phyloP scores from a whole-genome alignment of 1,140 invertebrate genomes.

The Bombus cullumanus region DNA sequence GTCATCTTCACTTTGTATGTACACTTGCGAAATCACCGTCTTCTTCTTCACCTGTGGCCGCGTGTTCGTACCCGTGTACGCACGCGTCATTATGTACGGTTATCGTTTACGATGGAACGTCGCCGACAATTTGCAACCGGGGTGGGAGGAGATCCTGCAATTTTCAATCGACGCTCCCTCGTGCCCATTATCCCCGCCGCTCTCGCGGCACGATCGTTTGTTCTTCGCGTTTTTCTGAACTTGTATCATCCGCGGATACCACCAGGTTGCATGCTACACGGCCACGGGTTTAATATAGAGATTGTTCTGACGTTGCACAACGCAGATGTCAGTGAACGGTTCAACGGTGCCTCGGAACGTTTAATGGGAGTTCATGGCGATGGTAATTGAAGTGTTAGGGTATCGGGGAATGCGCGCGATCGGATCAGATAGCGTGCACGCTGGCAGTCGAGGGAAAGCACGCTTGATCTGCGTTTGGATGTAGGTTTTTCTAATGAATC shows the following conservation, averaged over 20 bases:
- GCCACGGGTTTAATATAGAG: slow-evolving; percentile 2
- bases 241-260: slow-evolving; percentile 35
- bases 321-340: not conserved
- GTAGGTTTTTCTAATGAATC: too few species aligned
- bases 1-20: not conserved
- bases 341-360: not conserved
- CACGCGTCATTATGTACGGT: slow-evolving; percentile 25
- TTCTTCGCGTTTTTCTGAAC: slow-evolving; percentile 43
- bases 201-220: not conserved
- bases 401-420: too few species aligned
- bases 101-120: slow-evolving; percentile 25
- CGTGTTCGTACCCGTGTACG: not conserved
- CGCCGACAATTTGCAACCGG: slow-evolving; percentile 7
- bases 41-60: not conserved
- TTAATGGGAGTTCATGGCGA: not conserved
- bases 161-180: slow-evolving; percentile 51
- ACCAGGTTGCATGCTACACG: not conserved
- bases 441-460: too few species aligned
- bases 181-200: slow-evolving; percentile 29
- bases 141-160: slow-evolving; percentile 11
- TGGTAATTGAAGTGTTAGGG: not conserved
- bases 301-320: slow-evolving; percentile 10
- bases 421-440: too few species aligned
- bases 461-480: too few species aligned
- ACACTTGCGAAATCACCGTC: slow-evolving; percentile 29